Percentiles rank a stretch among this genome's conserved stretches.
Evolutionary conservation across 2,797 vertebrate genomes (phyloP).

Genomic region (Cyclopterus lumpus): DNA sequence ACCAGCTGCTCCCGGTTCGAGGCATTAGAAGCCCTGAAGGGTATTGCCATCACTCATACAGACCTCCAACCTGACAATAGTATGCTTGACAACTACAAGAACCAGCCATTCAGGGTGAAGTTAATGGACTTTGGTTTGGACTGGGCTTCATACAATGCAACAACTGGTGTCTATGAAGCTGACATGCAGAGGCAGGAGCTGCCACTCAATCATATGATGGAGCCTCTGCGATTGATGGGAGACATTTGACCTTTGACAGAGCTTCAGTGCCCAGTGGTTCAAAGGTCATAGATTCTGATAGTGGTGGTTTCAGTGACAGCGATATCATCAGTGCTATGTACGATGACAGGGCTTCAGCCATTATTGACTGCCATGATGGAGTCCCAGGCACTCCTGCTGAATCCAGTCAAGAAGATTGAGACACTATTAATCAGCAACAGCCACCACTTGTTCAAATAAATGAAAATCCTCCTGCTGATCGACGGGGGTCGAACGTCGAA

Average conservation of each 20-base stretch:
- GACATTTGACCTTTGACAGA: background rate
- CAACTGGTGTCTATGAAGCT: constrained; percentile 4
- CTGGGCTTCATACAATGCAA: background rate
- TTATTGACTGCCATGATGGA: background rate
- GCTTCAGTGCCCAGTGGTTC: background rate
- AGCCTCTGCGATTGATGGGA: background rate
- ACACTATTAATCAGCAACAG: background rate
- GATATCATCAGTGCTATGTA: background rate
- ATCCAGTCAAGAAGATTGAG: background rate
- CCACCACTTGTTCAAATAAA: background rate
- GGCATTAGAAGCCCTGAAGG: too few species aligned
- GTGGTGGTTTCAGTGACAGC: background rate
- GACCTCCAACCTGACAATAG: too few species aligned
- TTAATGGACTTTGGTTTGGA: constrained; percentile 18
- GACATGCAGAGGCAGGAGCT: background rate
- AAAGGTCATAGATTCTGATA: background rate
- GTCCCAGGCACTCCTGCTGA: background rate
- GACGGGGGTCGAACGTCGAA: background rate
- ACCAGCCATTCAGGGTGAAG: constrained; percentile 14
- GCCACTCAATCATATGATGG: background rate
- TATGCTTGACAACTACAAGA: too few species aligned
- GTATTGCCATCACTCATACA: too few species aligned
- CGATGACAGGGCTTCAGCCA: background rate
- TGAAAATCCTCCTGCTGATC: background rate
- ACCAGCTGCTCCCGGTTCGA: too few species aligned